Percentiles rank a stretch among this genome's conserved stretches.
These are phyloP conservation scores for Petrosia ficiformis DNA, from an alignment of 37 sponge, comb jelly and placozoan genomes.

Conservation along the genomic window DNA sequence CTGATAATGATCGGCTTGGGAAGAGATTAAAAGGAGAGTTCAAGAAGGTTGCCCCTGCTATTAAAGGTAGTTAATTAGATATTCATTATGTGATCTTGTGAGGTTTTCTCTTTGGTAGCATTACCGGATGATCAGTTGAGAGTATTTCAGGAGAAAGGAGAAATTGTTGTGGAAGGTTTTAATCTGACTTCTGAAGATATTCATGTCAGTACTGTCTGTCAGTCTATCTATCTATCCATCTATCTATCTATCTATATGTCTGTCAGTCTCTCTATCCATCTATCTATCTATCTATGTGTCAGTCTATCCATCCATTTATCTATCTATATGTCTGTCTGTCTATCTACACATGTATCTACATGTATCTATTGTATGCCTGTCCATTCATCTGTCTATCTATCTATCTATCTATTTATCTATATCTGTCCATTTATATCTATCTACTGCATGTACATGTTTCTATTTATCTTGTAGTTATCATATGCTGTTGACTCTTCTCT, in stretches of 20 bases:
- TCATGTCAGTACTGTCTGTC: constrained; percentile 19
- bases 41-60: constrained; percentile 39
- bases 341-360: too few relatives aligned
- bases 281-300: too few relatives aligned
- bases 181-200: constrained; percentile 52
- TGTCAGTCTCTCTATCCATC: too few relatives aligned
- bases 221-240: too few relatives aligned
- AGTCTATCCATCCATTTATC: too few relatives aligned
- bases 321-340: too few relatives aligned
- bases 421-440: background rate
- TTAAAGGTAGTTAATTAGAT: background rate
- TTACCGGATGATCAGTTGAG: constrained; percentile 63
- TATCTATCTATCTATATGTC: too few relatives aligned
- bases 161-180: constrained; percentile 66
- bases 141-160: constrained; percentile 62
- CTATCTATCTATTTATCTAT: too few relatives aligned
- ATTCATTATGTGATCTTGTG: background rate
- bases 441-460: background rate
- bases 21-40: constrained; percentile 90
- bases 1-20: constrained; percentile 87
- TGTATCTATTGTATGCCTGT: too few relatives aligned
- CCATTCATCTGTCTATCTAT: too few relatives aligned
- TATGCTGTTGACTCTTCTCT: constrained; percentile 55
- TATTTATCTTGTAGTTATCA: constrained; percentile 30
- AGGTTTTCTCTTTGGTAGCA: background rate